phyloP scores from a whole-genome alignment of 2,888 invertebrate genomes.

The Cecidostiba fungosa region DNA sequence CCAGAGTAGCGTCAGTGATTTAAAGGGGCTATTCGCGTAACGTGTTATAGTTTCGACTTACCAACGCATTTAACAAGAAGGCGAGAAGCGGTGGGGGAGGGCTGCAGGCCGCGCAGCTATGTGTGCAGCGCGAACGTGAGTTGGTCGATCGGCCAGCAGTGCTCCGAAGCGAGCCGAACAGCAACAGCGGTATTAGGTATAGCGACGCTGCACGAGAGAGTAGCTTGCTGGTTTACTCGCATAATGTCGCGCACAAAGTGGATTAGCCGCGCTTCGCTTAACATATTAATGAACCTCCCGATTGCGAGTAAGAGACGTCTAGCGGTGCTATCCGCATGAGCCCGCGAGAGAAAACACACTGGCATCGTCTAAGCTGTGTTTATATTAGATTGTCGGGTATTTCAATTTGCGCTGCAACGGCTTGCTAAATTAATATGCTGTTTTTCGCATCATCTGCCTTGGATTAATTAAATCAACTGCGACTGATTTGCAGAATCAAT shows the following conservation, averaged over 20 bases:
- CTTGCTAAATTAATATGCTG: background rate
- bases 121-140: background rate
- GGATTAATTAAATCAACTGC: too few relatives aligned
- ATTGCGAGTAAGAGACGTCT: conserved; percentile 48
- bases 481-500: too few relatives aligned
- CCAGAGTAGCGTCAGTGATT: conserved; percentile 14
- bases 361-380: conserved; percentile 23
- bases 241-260: conserved; percentile 57
- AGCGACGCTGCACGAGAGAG: conserved; percentile 6
- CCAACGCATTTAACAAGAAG: conserved; percentile 6
- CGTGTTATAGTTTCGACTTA: conserved; percentile 52
- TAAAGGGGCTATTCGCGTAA: conserved; percentile 30
- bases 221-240: conserved; percentile 46
- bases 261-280: conserved; percentile 61
- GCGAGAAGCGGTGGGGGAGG: background rate
- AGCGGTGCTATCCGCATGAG: background rate
- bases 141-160: background rate
- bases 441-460: background rate
- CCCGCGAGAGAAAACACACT: conserved; percentile 14
- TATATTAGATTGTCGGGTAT: conserved; percentile 33
- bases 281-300: conserved; percentile 63
- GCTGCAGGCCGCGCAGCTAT: background rate
- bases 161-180: background rate
- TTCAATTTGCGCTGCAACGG: conserved; percentile 19
- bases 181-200: background rate